A percentile compares a stretch with the other conserved stretches of the same genome.
Evolutionary conservation across 1,140 invertebrate species (phyloP).

Genomic region (Formica selysi): DNA sequence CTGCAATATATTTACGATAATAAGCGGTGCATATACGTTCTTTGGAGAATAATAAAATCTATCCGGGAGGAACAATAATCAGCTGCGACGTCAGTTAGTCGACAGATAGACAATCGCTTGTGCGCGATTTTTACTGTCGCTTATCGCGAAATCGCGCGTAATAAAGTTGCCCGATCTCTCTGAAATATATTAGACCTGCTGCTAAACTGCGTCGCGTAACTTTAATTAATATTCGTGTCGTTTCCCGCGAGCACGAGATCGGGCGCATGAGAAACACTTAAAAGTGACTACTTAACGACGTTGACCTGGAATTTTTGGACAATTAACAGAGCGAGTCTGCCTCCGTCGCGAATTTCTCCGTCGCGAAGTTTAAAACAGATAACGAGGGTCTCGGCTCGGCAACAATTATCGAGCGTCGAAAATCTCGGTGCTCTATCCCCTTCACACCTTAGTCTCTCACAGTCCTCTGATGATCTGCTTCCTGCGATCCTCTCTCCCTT

Average conservation of each 20-base stretch:
- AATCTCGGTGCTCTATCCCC: slow-evolving; percentile 17
- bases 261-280: slow-evolving; percentile 42
- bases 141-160: slow-evolving; percentile 54
- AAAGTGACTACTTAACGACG: slow-evolving; percentile 53
- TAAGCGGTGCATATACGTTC: not conserved
- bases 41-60: not conserved
- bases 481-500: not conserved
- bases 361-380: slow-evolving; percentile 23
- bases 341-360: slow-evolving; percentile 46
- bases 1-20: not conserved
- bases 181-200: slow-evolving; percentile 56
- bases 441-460: not conserved
- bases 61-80: not conserved
- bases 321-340: slow-evolving; percentile 42
- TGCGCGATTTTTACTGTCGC: not conserved
- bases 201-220: slow-evolving; percentile 28
- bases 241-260: slow-evolving; percentile 25
- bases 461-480: slow-evolving; percentile 1
- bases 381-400: slow-evolving; percentile 43
- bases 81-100: slow-evolving; percentile 42
- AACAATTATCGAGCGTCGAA: slow-evolving; percentile 42
- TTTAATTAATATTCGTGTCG: slow-evolving; percentile 52
- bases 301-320: slow-evolving; percentile 48
- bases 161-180: slow-evolving; percentile 43
- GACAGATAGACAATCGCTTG: slow-evolving; percentile 34